These are phyloP conservation scores for Myxocyprinus asiaticus DNA, from an alignment of 2,113 vertebrate species.

Conservation along the genomic window DNA sequence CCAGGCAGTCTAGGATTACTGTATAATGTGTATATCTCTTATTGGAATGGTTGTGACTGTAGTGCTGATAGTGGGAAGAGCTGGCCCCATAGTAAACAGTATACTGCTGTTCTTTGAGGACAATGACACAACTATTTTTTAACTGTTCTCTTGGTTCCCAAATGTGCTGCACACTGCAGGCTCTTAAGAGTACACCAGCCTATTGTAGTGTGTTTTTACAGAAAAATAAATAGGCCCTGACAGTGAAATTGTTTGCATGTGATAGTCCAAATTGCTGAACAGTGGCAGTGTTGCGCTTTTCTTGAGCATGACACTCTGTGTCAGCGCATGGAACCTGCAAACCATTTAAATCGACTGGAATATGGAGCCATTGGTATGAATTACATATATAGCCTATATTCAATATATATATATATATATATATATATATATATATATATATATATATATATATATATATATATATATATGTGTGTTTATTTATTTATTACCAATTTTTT, in stretches of 20 bases:
- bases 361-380: conserved; percentile 53
- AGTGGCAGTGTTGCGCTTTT: neutral
- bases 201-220: conserved; percentile 25
- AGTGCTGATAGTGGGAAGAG: no score
- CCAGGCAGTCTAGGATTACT: no score
- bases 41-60: no score
- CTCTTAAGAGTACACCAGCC: conserved; percentile 27
- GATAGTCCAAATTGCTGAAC: conserved; percentile 14
- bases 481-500: no score
- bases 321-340: conserved; percentile 38
- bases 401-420: neutral
- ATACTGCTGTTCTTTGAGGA: neutral
- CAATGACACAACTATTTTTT: neutral
- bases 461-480: no score
- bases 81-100: neutral
- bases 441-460: neutral
- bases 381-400: neutral
- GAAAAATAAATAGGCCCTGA: neutral
- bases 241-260: conserved; percentile 47
- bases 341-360: conserved; percentile 37
- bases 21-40: no score
- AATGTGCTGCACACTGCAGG: conserved; percentile 3
- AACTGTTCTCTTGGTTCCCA: neutral
- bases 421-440: neutral
- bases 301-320: neutral